Percentiles rank a stretch among this genome's conserved stretches.
Evolutionary conservation across 2,113 vertebrate species (phyloP).

Genomic region (Acrocephalus arundinaceus): DNA sequence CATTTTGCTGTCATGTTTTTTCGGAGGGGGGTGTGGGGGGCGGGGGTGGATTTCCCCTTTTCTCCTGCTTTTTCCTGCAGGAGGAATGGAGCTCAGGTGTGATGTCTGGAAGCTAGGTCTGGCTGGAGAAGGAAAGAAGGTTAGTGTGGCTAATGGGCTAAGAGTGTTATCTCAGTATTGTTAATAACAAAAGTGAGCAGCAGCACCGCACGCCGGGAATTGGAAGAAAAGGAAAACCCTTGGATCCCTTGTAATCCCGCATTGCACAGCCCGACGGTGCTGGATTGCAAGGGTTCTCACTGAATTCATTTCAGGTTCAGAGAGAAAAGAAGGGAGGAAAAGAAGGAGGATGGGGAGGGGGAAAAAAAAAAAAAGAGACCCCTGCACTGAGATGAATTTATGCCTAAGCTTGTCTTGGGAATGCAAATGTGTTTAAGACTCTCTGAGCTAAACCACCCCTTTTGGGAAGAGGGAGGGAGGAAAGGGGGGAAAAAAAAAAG

Average conservation of each 20-base stretch:
- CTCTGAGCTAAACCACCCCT: constrained; percentile 49
- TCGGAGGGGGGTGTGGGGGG: too few species aligned
- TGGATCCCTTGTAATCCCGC: neutral
- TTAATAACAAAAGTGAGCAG: constrained; percentile 7
- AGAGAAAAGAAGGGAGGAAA: constrained; percentile 4
- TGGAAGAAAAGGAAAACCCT: neutral
- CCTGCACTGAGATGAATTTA: constrained; percentile 59
- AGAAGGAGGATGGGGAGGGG: neutral
- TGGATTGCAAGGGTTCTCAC: neutral
- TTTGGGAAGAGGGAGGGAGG: constrained; percentile 24
- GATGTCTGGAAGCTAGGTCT: neutral
- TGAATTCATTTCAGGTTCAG: constrained; percentile 46
- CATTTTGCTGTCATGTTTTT: neutral
- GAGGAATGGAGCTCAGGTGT: neutral
- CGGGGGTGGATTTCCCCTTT: neutral
- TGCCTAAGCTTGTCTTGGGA: constrained; percentile 65
- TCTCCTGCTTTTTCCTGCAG: neutral
- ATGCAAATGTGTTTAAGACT: constrained; percentile 66
- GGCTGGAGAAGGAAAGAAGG: neutral
- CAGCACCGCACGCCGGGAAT: neutral
- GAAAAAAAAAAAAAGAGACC: constrained; percentile 4
- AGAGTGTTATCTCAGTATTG: neutral
- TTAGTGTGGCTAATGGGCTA: neutral
- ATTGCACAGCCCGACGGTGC: neutral
- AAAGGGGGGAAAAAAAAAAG: neutral